Evolutionary conservation across 2,888 invertebrate species (phyloP).

Genomic region (Drosophila rellima): DNA sequence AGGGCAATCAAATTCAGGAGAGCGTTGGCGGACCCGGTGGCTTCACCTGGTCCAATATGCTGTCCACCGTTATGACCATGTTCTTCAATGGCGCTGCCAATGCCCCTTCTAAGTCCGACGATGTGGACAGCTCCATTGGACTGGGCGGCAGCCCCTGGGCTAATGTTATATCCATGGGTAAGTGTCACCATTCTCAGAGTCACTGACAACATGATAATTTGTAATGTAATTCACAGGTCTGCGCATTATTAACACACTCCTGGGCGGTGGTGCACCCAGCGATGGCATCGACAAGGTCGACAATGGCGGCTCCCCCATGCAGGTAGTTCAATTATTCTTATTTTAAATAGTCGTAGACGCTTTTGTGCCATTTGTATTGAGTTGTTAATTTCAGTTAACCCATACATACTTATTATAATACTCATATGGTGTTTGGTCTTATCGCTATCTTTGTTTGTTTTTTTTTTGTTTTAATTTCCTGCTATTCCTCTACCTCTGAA

Average conservation of each 20-base stretch:
- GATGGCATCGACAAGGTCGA: constrained; percentile 97
- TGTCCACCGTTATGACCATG: constrained; percentile 95
- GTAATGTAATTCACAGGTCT: constrained; percentile 86
- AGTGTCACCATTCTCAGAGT: constrained; percentile 2
- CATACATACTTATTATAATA: constrained; percentile 32
- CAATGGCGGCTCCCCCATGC: constrained; percentile 94
- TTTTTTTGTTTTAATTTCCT: constrained; percentile 54
- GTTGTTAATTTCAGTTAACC: constrained; percentile 33
- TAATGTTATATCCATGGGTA: constrained; percentile 92
- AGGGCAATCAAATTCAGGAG: constrained; percentile 91
- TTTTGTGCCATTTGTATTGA: constrained; percentile 71
- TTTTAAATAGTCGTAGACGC: constrained; percentile 37
- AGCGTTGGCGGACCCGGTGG: constrained; percentile 88
- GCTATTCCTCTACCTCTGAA: constrained; percentile 50
- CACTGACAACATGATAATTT: neutral
- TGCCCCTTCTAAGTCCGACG: constrained; percentile 92
- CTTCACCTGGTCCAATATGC: constrained; percentile 95
- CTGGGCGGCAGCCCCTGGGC: constrained; percentile 94
- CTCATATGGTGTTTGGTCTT: constrained; percentile 65
- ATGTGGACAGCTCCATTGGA: constrained; percentile 88
- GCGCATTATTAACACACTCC: constrained; percentile 93
- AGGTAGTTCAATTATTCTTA: constrained; percentile 87
- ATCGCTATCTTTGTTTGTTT: constrained; percentile 29
- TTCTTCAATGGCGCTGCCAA: constrained; percentile 89
- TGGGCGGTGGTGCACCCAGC: constrained; percentile 91